A percentile compares a stretch with the other conserved stretches of the same genome.
phyloP scores from a whole-genome alignment of 2,888 invertebrate species.

The Unio pictorum region DNA sequence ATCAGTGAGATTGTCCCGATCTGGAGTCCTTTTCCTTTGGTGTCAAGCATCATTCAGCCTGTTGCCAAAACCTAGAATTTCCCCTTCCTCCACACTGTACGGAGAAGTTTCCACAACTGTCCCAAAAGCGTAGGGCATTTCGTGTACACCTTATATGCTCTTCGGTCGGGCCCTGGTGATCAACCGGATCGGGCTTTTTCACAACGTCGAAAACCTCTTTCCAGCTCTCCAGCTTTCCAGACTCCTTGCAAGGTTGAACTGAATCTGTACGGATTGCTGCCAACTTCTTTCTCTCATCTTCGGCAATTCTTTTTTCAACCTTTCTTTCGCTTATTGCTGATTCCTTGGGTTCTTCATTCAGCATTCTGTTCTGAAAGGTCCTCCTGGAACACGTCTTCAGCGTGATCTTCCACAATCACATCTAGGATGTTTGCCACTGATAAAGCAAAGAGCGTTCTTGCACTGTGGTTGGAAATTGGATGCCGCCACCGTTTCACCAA shows the following conservation, averaged over 20 bases:
- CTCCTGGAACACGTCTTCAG: too few relatives aligned
- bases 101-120: slow-evolving; percentile 9
- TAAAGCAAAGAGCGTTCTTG: neutral
- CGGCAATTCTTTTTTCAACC: too few relatives aligned
- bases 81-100: slow-evolving; percentile 17
- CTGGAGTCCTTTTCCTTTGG: slow-evolving; percentile 20
- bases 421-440: neutral
- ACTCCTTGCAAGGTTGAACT: slow-evolving; percentile 2
- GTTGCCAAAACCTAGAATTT: slow-evolving; percentile 9
- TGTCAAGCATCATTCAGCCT: slow-evolving; percentile 11
- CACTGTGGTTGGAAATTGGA: neutral
- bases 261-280: slow-evolving; percentile 8
- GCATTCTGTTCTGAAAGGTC: too few relatives aligned
- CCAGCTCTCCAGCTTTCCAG: slow-evolving; percentile 5
- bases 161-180: slow-evolving; percentile 17
- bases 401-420: too few relatives aligned
- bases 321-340: too few relatives aligned
- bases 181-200: slow-evolving; percentile 14
- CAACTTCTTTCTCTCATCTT: too few relatives aligned
- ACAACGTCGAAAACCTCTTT: slow-evolving; percentile 11
- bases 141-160: slow-evolving; percentile 21
- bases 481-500: neutral
- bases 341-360: too few relatives aligned
- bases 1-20: slow-evolving; percentile 23
- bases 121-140: slow-evolving; percentile 17